Evolutionary conservation across 2,797 vertebrate genomes (phyloP).

Genomic region (Buceros bicornis): DNA sequence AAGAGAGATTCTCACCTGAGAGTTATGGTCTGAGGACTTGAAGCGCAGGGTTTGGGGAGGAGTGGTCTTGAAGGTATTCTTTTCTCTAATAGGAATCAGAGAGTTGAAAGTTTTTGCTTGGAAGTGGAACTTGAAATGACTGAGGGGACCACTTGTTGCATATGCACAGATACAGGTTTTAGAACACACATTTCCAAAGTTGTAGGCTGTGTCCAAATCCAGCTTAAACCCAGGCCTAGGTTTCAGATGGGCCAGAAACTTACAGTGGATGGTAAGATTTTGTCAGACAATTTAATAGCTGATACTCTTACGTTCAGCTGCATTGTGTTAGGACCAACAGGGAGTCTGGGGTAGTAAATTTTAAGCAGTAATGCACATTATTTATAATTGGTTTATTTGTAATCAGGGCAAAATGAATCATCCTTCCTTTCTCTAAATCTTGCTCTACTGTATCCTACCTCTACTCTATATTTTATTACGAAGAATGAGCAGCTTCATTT

Average conservation of each 20-base stretch:
- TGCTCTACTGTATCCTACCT: not conserved
- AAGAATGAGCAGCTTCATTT: not conserved
- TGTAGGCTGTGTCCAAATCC: not conserved
- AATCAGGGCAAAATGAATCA: not conserved
- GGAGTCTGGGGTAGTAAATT: not conserved
- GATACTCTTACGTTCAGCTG: not conserved
- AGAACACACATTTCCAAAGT: not conserved
- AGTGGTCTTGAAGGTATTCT: not conserved
- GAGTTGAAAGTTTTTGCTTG: not conserved
- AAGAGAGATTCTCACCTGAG: not conserved
- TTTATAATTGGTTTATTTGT: not conserved
- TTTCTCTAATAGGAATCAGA: not conserved
- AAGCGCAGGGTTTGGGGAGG: accelerated
- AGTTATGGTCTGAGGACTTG: not conserved
- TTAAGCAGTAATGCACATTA: not conserved
- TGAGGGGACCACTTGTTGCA: accelerated
- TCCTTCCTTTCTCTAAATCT: not conserved
- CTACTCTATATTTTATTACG: conserved; percentile 30
- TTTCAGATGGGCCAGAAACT: not conserved
- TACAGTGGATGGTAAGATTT: not conserved
- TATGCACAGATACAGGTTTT: not conserved
- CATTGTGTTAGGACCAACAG: not conserved
- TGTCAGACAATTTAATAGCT: not conserved
- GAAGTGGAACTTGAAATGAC: not conserved
- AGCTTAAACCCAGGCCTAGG: not conserved